Evolutionary conservation across 2,888 invertebrate species (phyloP).

Genomic region (Perizoma flavofasciatum): DNA sequence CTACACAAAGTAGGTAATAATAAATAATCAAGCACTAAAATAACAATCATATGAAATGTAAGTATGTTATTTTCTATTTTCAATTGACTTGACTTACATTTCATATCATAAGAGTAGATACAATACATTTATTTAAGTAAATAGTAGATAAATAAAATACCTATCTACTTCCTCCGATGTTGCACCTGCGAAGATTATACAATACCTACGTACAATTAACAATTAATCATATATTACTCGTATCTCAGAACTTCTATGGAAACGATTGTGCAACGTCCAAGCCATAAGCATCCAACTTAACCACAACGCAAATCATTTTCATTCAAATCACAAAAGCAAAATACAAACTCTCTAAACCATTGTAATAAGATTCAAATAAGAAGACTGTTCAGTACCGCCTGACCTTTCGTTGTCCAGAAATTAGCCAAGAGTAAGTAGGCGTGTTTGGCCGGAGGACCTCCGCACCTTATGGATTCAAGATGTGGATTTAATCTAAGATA

Average conservation of each 20-base stretch:
- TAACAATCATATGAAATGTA: too few relatives aligned
- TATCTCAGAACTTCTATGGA: conserved; percentile 17
- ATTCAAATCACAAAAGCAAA: conserved; percentile 7
- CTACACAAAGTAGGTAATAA: too few relatives aligned
- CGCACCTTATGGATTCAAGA: conserved; percentile 24
- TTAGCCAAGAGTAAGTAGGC: conserved; percentile 44
- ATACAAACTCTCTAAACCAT: conserved; percentile 1
- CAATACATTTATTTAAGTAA: too few relatives aligned
- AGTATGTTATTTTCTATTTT: too few relatives aligned
- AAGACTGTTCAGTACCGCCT: conserved; percentile 30
- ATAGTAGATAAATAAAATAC: too few relatives aligned
- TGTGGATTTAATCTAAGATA: conserved; percentile 2
- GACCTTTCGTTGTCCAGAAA: conserved; percentile 52
- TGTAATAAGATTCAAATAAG: conserved; percentile 6
- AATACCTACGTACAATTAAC: conserved; percentile 16
- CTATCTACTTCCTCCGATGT: conserved; percentile 4
- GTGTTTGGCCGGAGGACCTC: conserved; percentile 25
- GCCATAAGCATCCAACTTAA: conserved; percentile 15
- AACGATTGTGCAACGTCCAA: conserved; percentile 28
- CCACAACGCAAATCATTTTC: conserved; percentile 36
- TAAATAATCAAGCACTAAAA: too few relatives aligned
- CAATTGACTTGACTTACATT: too few relatives aligned
- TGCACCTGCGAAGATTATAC: conserved; percentile 25
- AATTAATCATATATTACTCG: conserved; percentile 27
- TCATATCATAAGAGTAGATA: too few relatives aligned